A percentile compares a stretch with the other conserved stretches of the same genome.
These are phyloP conservation scores for Seriola quinqueradiata DNA, from an alignment of 2,113 vertebrate species.

Conservation along the genomic window DNA sequence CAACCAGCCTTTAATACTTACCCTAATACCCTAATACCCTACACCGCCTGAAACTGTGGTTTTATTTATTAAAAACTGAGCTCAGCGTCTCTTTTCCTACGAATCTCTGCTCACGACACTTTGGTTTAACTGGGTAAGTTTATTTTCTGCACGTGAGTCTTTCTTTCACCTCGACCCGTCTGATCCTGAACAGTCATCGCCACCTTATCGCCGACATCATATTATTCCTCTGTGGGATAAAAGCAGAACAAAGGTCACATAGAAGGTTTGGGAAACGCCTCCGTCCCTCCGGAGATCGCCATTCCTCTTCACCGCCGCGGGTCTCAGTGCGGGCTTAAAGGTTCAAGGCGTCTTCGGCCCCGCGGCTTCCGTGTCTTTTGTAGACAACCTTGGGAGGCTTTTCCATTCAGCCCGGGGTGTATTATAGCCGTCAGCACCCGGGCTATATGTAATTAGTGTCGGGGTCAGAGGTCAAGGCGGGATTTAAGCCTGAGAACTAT, in stretches of 20 bases:
- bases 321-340: slow-evolving; percentile 44
- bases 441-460: slow-evolving; percentile 75
- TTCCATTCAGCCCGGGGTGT: slow-evolving; percentile 48
- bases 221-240: slow-evolving; percentile 62
- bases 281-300: slow-evolving; percentile 28
- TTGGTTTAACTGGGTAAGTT: background rate
- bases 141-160: background rate
- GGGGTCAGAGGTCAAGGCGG: slow-evolving; percentile 76
- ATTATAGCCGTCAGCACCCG: slow-evolving; percentile 74
- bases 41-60: too few species aligned
- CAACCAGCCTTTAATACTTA: too few species aligned
- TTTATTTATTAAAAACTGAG: too few species aligned
- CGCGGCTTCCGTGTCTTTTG: slow-evolving; percentile 62
- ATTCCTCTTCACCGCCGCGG: slow-evolving; percentile 19
- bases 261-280: slow-evolving; percentile 40
- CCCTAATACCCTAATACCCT: too few species aligned
- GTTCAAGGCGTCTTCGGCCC: slow-evolving; percentile 59
- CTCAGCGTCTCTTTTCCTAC: background rate
- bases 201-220: slow-evolving; percentile 26
- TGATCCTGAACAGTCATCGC: slow-evolving; percentile 13
- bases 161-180: background rate
- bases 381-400: slow-evolving; percentile 53
- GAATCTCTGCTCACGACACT: background rate
- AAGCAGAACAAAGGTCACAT: slow-evolving; percentile 56
- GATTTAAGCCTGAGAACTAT: slow-evolving; percentile 71